A percentile compares a stretch with the other conserved stretches of the same genome.
Evolutionary conservation across 2,797 vertebrate genomes (phyloP).

Genomic region (Melanotaenia parkinsoni): DNA sequence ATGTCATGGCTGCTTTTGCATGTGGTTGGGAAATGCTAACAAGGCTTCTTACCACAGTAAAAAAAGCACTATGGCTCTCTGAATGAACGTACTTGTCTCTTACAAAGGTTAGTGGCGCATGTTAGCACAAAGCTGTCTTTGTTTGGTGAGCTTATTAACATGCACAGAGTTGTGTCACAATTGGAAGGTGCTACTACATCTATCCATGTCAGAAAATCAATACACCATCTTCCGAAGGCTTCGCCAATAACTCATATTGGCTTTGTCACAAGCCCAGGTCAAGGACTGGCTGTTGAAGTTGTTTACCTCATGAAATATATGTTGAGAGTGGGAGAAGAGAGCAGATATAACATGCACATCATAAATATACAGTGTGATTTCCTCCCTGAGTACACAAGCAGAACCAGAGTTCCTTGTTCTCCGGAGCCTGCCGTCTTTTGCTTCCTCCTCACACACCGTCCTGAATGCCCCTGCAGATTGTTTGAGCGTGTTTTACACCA

Average conservation of each 20-base stretch:
- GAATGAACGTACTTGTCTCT: constrained; percentile 23
- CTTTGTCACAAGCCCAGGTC: constrained; percentile 57
- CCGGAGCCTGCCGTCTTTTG: constrained; percentile 15
- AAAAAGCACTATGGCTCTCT: background rate
- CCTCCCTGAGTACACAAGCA: constrained; percentile 14
- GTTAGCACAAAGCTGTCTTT: constrained; percentile 29
- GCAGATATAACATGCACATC: background rate
- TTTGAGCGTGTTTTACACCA: constrained; percentile 37
- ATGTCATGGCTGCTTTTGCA: constrained; percentile 58
- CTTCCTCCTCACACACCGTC: constrained; percentile 42
- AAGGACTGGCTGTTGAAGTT: constrained; percentile 55
- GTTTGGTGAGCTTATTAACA: constrained; percentile 62
- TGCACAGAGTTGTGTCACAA: constrained; percentile 51
- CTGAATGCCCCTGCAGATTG: constrained; percentile 38
- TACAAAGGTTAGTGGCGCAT: constrained; percentile 29
- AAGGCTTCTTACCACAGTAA: constrained; percentile 24
- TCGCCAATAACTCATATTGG: constrained; percentile 62
- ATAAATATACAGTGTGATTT: constrained; percentile 18
- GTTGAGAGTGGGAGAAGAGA: background rate
- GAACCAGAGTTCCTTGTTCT: constrained; percentile 41
- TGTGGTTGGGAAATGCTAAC: constrained; percentile 44
- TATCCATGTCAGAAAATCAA: constrained; percentile 73
- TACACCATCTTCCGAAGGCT: constrained; percentile 65
- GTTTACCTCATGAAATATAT: constrained; percentile 58
- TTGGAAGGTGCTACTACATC: constrained; percentile 57